Conservation (phyloP, 2,113 vertebrate species). For the Numenius arquata region DNA sequence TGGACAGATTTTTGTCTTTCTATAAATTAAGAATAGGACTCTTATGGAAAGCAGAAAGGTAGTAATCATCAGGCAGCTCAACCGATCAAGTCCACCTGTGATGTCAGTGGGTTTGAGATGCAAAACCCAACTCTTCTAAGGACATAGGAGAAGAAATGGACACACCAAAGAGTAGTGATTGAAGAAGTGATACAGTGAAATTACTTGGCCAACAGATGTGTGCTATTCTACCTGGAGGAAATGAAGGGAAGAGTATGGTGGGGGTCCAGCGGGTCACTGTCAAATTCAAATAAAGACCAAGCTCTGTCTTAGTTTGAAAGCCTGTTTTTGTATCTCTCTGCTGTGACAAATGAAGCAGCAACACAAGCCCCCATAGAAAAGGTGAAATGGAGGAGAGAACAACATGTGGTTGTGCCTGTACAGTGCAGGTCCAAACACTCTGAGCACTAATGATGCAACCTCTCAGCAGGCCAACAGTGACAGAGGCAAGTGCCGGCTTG, state of each 20-base stretch:
- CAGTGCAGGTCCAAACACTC: not conserved
- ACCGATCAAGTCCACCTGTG: not conserved
- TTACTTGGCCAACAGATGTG: not conserved
- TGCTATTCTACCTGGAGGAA: not conserved
- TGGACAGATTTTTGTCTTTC: slow-evolving; percentile 47
- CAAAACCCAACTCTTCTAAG: not conserved
- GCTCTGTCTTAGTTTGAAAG: not conserved
- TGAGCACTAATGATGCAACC: rapidly evolving
- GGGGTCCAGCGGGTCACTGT: not conserved
- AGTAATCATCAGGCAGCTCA: not conserved
- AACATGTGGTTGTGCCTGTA: not conserved
- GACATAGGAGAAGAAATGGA: not conserved
- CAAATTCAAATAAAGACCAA: not conserved
- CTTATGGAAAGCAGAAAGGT: slow-evolving; percentile 10
- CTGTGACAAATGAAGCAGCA: not conserved
- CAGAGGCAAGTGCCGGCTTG: not conserved
- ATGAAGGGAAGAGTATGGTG: not conserved
- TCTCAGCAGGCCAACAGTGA: not conserved
- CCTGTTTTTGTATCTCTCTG: not conserved
- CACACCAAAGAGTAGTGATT: not conserved
- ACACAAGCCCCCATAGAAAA: not conserved
- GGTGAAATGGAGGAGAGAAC: not conserved
- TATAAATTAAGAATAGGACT: slow-evolving; percentile 43
- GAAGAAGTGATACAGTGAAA: not conserved
- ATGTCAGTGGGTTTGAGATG: not conserved